Evolutionary conservation across 2,888 invertebrate species (phyloP), one percentile per base, ranked within the genome.

Genomic region (Abscondita cerata): DNA sequence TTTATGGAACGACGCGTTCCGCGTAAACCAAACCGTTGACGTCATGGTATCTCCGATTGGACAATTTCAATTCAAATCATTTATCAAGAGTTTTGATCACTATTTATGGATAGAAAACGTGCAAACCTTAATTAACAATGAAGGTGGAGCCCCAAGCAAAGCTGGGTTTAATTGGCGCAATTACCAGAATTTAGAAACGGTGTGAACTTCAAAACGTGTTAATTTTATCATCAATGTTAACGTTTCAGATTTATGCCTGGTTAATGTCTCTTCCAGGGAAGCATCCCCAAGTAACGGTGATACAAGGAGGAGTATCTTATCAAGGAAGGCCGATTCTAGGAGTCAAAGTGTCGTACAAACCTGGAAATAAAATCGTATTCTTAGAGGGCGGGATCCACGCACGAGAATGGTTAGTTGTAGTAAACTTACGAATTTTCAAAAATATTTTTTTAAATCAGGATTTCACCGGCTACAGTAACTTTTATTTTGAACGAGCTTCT

Each of bases 401-500:
- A 8, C 72, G 78, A 51, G 80, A 80, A 77, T 80, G 80, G 80
- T 77, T 80, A 44, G 80, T 79, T 70, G 31, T 13, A 1, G 31
- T 6, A 18, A 18, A 20, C 9, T 2, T 2, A 8, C 18, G 13
- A 41, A 15, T 8, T 5, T 13, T 2, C 15, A n/a, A 11, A 12
- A 9, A 25, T 44, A 15, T n/a, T 6, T 12, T 18, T n/a, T 12
- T 19, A 18, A 72, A 75, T 33, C 53, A 79, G 78, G 78, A 76
- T 79, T 46, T 66, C 73, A 11, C 73, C 75, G 8, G 78, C 79
- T n/a, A 73, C 73, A 0, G 70, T 65, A 40, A 76, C 77, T 2
- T 79, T 69, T 80, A 84, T 92, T 48, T 85, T 92, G 19, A 87
- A 91, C 68, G 84, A 90, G 75, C 78, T 92, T 15, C 76, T 92